Conservation (phyloP, 2,113 vertebrate genomes). For the Coracopsis vasa region DNA sequence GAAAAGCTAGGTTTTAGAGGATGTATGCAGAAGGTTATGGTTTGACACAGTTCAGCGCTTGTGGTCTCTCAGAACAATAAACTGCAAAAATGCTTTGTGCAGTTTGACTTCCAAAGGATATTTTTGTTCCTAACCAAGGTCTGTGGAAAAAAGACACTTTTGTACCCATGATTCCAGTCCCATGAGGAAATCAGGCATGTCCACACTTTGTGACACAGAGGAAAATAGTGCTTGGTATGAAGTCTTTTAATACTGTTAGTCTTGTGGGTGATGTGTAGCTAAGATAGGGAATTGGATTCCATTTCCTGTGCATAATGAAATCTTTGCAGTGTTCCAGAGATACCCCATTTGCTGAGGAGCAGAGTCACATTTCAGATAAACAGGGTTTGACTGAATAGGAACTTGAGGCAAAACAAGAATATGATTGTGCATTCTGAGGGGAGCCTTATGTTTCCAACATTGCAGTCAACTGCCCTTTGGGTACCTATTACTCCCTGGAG, state of each 20-base stretch:
- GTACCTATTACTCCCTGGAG: conserved; percentile 91
- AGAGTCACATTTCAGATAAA: not conserved
- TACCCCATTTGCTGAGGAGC: not conserved
- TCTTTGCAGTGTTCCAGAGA: not conserved
- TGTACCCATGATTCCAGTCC: not conserved
- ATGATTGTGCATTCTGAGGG: not conserved
- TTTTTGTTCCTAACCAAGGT: conserved; percentile 11
- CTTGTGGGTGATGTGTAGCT: not conserved
- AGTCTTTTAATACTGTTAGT: not conserved
- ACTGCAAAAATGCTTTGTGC: not conserved
- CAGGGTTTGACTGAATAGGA: not conserved
- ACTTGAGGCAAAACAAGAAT: not conserved
- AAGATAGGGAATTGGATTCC: not conserved
- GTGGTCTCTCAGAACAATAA: conserved; percentile 16
- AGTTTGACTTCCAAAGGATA: conserved; percentile 14
- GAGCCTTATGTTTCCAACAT: not conserved
- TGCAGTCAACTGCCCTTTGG: conserved; percentile 92
- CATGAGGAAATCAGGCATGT: not conserved
- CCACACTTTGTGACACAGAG: not conserved
- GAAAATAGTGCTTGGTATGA: not conserved
- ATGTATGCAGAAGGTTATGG: not conserved
- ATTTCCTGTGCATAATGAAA: not conserved
- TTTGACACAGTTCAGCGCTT: conserved; percentile 15
- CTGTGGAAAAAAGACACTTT: not conserved
- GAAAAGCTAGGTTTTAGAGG: not conserved